phyloP scores from a whole-genome alignment of 2,113 vertebrate genomes.

The Macquaria ambigua region DNA sequence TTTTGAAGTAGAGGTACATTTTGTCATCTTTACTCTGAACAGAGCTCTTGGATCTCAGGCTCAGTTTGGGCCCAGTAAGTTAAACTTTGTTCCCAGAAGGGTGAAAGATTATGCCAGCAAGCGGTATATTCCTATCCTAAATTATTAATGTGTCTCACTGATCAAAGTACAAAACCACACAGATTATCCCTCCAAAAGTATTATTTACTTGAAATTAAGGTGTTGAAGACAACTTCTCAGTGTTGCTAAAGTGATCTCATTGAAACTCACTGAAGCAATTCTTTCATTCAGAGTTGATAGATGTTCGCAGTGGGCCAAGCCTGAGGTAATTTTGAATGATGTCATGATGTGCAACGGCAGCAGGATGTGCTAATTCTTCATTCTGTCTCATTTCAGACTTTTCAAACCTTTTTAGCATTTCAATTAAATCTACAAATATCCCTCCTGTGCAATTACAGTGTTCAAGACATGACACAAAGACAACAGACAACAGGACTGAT shows the following conservation, averaged over 20 bases:
- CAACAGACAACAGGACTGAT: background rate
- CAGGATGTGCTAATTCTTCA: background rate
- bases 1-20: background rate
- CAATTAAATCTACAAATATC: background rate
- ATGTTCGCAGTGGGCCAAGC: background rate
- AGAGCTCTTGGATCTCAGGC: background rate
- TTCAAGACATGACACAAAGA: background rate
- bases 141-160: background rate
- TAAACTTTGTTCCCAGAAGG: background rate
- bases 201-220: background rate
- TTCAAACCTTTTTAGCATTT: background rate
- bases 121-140: background rate
- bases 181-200: background rate
- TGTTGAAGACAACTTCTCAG: background rate
- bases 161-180: background rate
- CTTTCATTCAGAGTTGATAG: background rate
- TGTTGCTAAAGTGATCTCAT: background rate
- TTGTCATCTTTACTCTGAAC: background rate
- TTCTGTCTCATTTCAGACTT: background rate
- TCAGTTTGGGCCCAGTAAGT: background rate
- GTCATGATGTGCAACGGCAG: slow-evolving; percentile 7
- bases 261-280: background rate
- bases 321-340: background rate
- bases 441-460: background rate
- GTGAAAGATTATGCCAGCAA: too few relatives aligned